Conservation (phyloP, 2,888 invertebrate genomes). For the Griposia aprilina region DNA sequence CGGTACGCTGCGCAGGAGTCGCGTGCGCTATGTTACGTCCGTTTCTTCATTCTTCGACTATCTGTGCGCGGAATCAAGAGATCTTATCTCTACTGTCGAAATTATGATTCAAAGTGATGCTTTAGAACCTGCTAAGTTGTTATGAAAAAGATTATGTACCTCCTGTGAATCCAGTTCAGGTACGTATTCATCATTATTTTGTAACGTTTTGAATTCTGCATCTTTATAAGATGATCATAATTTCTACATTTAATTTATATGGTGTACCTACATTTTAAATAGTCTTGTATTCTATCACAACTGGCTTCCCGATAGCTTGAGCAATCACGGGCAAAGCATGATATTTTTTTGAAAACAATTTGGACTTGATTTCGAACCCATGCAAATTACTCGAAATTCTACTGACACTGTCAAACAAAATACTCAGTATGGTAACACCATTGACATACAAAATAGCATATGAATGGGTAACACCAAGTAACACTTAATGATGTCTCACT, state of each 20-base stretch:
- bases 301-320: neutral
- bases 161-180: neutral
- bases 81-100: slow-evolving; percentile 56
- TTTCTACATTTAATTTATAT: neutral
- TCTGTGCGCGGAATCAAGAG: slow-evolving; percentile 41
- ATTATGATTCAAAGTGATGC: slow-evolving; percentile 39
- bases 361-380: neutral
- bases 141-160: slow-evolving; percentile 16
- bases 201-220: neutral
- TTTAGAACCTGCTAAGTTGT: slow-evolving; percentile 16
- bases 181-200: neutral
- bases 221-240: neutral
- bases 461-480: neutral
- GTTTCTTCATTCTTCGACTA: slow-evolving; percentile 64
- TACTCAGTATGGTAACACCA: neutral
- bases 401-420: neutral
- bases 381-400: slow-evolving; percentile 3
- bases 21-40: slow-evolving; percentile 63
- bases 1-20: slow-evolving; percentile 48
- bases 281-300: neutral
- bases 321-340: neutral
- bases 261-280: neutral
- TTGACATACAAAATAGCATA: too few species aligned
- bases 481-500: slow-evolving; percentile 2
- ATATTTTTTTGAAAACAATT: neutral